Conservation (phyloP, 1,140 invertebrate species). For the Lucilia sericata region DNA sequence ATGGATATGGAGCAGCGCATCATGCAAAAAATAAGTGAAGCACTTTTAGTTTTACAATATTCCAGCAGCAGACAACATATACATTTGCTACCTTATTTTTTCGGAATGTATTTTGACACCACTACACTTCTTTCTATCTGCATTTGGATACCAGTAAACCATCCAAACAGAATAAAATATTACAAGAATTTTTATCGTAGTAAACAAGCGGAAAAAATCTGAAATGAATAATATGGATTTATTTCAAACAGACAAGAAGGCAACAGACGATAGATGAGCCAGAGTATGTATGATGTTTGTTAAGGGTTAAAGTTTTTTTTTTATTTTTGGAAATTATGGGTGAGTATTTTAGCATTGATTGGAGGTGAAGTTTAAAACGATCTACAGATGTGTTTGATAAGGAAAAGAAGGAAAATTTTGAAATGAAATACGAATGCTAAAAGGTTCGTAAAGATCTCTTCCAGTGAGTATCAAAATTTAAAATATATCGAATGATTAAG, state of each 20-base stretch:
- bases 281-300: neutral
- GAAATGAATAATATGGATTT: constrained; percentile 5
- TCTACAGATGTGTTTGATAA: neutral
- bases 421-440: too few relatives aligned
- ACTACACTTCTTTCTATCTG: neutral
- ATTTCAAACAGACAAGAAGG: neutral
- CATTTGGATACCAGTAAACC: neutral
- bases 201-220: constrained; percentile 26
- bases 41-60: constrained; percentile 18
- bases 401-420: neutral
- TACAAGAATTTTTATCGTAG: constrained; percentile 5
- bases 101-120: neutral
- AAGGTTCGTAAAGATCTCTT: too few relatives aligned
- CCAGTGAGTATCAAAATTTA: too few relatives aligned
- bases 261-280: neutral
- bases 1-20: neutral
- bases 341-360: neutral
- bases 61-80: neutral
- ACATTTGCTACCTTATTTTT: neutral
- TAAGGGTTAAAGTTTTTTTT: neutral
- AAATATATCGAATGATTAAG: too few relatives aligned
- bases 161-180: neutral
- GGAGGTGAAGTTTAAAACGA: neutral
- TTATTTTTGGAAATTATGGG: too few relatives aligned
- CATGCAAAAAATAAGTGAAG: neutral